Percentiles rank a stretch among this genome's conserved stretches.
phyloP scores from a whole-genome alignment of 1,140 invertebrate genomes.

The Tribolium castaneum region DNA sequence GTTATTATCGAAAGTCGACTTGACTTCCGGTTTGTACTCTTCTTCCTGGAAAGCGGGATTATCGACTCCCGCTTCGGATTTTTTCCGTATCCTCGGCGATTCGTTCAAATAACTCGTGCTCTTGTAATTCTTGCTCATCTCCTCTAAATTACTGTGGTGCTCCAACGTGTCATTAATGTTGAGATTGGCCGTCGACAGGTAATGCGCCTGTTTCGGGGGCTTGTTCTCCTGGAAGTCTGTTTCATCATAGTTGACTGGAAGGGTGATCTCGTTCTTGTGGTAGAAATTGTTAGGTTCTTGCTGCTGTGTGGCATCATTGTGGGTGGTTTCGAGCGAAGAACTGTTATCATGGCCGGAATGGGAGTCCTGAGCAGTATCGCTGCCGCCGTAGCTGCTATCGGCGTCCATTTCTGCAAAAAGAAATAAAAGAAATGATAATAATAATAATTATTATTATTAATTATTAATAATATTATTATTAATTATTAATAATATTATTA shows the following conservation, averaged over 20 bases:
- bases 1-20: slow-evolving; percentile 57
- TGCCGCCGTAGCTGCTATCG: slow-evolving; percentile 63
- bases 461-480: no score
- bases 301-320: slow-evolving; percentile 35
- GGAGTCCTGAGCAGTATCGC: slow-evolving; percentile 62
- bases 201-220: slow-evolving; percentile 57
- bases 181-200: slow-evolving; percentile 61
- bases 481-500: no score
- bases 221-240: slow-evolving; percentile 52
- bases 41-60: slow-evolving; percentile 57
- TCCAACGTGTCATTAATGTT: slow-evolving; percentile 60
- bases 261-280: slow-evolving; percentile 62
- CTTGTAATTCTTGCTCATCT: slow-evolving; percentile 59
- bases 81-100: slow-evolving; percentile 46
- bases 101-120: slow-evolving; percentile 58
- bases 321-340: slow-evolving; percentile 51
- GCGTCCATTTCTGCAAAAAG: slow-evolving; percentile 61
- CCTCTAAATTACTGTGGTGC: slow-evolving; percentile 59
- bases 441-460: no score
- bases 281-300: slow-evolving; percentile 55
- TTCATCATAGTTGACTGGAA: slow-evolving; percentile 61
- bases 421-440: no score
- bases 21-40: slow-evolving; percentile 45
- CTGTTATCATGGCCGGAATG: slow-evolving; percentile 57
- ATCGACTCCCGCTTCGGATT: slow-evolving; percentile 51